A percentile compares a stretch with the other conserved stretches of the same genome.
phyloP scores from a whole-genome alignment of 2,797 vertebrate species.

The Synanceia verrucosa region DNA sequence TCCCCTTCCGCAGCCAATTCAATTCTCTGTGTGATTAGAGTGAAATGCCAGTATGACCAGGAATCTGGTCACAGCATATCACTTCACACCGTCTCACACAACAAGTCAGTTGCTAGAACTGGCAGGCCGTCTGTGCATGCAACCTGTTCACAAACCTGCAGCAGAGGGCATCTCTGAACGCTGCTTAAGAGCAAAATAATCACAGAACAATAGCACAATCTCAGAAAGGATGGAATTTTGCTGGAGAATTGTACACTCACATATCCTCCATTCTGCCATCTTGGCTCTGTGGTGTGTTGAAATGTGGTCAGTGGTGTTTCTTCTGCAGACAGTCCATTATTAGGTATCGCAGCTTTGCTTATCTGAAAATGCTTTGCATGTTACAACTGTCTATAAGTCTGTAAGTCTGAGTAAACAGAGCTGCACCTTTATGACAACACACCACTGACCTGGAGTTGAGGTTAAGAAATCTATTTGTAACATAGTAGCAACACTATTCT shows the following conservation, averaged over 20 bases:
- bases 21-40: conserved; percentile 10
- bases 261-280: conserved; percentile 6
- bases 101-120: conserved; percentile 53
- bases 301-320: conserved; percentile 12
- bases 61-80: conserved; percentile 55
- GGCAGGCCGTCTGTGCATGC: conserved; percentile 62
- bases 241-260: neutral
- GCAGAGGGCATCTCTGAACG: conserved; percentile 39
- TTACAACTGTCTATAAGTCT: conserved; percentile 20
- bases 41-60: conserved; percentile 51
- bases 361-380: neutral
- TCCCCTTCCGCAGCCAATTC: neutral
- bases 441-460: conserved; percentile 41
- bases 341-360: neutral
- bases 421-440: conserved; percentile 39
- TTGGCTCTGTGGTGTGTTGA: conserved; percentile 8
- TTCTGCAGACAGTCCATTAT: conserved; percentile 26
- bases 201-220: conserved; percentile 13
- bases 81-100: conserved; percentile 71
- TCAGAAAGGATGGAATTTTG: conserved; percentile 13
- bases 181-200: conserved; percentile 20
- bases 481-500: conserved; percentile 4
- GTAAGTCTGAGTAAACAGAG: conserved; percentile 41
- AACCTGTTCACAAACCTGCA: conserved; percentile 63
- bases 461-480: conserved; percentile 52